Percentiles rank a stretch among this genome's conserved stretches.
Evolutionary conservation across 2,888 invertebrate species (phyloP).

Genomic region (Arenicola marina): DNA sequence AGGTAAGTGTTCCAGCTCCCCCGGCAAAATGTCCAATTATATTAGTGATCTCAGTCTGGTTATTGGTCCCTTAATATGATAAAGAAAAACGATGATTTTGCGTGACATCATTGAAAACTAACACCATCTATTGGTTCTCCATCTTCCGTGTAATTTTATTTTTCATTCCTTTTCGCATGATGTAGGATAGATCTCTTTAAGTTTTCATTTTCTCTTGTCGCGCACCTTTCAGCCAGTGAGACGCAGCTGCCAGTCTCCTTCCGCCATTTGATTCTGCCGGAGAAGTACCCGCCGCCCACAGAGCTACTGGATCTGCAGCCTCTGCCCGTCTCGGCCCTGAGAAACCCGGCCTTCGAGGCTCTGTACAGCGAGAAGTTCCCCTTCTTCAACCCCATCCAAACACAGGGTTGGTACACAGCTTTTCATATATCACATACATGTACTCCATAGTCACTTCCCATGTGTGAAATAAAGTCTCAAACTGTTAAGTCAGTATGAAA

Average conservation of each 20-base stretch:
- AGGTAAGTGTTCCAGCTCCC: constrained; percentile 45
- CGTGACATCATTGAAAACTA: neutral
- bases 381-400: constrained; percentile 98
- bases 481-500: too few species aligned
- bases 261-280: constrained; percentile 93
- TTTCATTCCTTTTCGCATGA: too few species aligned
- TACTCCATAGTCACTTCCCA: too few species aligned
- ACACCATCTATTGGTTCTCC: too few species aligned
- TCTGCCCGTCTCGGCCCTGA: constrained; percentile 84
- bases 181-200: too few species aligned
- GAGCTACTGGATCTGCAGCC: constrained; percentile 96
- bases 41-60: too few species aligned
- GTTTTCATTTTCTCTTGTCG: neutral
- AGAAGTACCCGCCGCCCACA: constrained; percentile 97
- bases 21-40: too few species aligned
- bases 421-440: neutral
- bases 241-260: constrained; percentile 96
- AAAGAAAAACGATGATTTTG: neutral
- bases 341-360: constrained; percentile 83
- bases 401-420: constrained; percentile 68
- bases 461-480: too few species aligned
- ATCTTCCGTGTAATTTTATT: too few species aligned
- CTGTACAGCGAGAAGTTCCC: constrained; percentile 85
- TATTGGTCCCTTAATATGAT: neutral
- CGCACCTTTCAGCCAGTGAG: constrained; percentile 74